Evolutionary conservation across 2,888 invertebrate genomes (phyloP).

Genomic region (Eristalinus aeneus): DNA sequence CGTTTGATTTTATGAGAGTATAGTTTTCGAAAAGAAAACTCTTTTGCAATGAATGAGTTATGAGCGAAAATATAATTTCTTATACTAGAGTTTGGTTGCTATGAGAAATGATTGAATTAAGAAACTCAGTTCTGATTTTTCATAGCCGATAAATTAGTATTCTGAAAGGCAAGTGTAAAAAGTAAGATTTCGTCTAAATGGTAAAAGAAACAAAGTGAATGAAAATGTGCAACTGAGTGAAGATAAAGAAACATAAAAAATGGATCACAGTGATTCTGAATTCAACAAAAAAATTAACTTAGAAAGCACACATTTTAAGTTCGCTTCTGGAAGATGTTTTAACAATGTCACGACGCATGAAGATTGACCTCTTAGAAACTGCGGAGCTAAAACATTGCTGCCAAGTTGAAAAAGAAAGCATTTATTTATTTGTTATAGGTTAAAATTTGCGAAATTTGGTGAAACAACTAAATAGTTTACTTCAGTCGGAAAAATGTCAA

Average conservation of each 20-base stretch:
- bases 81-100: conserved; percentile 22
- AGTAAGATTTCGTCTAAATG: conserved; percentile 24
- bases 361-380: too few species aligned
- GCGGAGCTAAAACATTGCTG: too few species aligned
- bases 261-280: too few species aligned
- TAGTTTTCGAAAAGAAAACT: conserved; percentile 25
- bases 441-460: too few species aligned
- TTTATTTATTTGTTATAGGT: too few species aligned
- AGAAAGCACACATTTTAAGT: too few species aligned
- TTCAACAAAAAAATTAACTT: too few species aligned
- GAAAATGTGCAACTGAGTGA: background rate
- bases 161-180: conserved; percentile 65
- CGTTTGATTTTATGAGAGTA: conserved; percentile 29
- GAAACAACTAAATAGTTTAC: too few species aligned
- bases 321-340: too few species aligned
- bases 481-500: too few species aligned
- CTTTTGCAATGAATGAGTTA: conserved; percentile 55
- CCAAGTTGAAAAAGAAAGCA: too few species aligned
- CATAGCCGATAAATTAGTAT: conserved; percentile 40
- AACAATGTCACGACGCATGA: too few species aligned
- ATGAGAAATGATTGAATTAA: conserved; percentile 28
- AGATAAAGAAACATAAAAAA: background rate
- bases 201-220: conserved; percentile 19
- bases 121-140: conserved; percentile 21
- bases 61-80: conserved; percentile 37